Evolutionary conservation across 1,140 invertebrate species (phyloP).

Genomic region (Lerema accius): DNA sequence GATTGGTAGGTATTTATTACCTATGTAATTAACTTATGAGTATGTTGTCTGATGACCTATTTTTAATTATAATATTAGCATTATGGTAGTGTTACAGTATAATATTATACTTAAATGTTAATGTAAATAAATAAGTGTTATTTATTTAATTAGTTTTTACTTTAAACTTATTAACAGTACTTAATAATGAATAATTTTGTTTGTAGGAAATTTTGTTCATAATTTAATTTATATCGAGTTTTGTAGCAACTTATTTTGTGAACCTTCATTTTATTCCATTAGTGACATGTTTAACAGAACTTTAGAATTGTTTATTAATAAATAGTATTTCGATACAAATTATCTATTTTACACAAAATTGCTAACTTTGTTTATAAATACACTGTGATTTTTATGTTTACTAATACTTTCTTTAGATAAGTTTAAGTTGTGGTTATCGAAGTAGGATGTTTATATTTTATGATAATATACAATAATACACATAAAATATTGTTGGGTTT

Average conservation of each 20-base stretch:
- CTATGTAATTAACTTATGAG: no score
- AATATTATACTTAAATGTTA: constrained; percentile 1
- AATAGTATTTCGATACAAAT: neutral
- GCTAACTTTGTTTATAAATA: constrained; percentile 7
- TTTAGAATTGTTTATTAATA: neutral
- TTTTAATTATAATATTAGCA: neutral
- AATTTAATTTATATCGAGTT: neutral
- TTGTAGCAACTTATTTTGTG: constrained; percentile 6
- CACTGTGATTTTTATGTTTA: constrained; percentile 18
- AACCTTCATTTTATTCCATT: constrained; percentile 1
- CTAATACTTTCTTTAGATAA: constrained; percentile 3
- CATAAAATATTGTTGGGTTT: no score
- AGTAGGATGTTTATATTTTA: constrained; percentile 15
- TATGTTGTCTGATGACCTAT: neutral
- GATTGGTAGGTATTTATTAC: no score
- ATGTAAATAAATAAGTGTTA: constrained; percentile 28
- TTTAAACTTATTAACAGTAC: constrained; percentile 9
- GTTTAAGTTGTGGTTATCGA: no score
- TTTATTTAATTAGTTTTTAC: constrained; percentile 25
- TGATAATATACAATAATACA: constrained; percentile 15
- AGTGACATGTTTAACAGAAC: neutral
- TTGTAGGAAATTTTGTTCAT: constrained; percentile 5
- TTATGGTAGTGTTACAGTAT: neutral
- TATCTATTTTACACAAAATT: neutral
- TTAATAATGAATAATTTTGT: constrained; percentile 20